Conservation (phyloP, 35 echinoderm and acorn worm genomes). For the Chiridota heheva region DNA sequence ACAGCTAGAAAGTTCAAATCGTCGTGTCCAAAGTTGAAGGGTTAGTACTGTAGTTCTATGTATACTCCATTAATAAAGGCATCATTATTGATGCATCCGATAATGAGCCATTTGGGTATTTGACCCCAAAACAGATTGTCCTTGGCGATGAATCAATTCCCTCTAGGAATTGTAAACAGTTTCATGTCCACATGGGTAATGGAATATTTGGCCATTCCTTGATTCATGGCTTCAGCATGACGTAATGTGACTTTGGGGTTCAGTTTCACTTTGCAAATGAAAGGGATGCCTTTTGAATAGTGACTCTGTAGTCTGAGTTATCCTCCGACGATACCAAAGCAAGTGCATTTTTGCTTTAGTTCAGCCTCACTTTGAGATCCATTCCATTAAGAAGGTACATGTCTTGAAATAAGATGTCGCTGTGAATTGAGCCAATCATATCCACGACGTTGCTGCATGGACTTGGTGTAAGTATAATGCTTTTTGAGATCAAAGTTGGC, state of each 20-base stretch:
- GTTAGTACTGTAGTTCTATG: too few species aligned
- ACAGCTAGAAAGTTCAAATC: conserved; percentile 50
- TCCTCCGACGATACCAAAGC: conserved; percentile 32
- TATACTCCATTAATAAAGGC: conserved; percentile 59
- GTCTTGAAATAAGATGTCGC: too few species aligned
- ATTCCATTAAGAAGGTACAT: conserved; percentile 41
- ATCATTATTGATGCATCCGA: conserved; percentile 46
- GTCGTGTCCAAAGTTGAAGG: conserved; percentile 67
- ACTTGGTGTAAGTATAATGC: neutral
- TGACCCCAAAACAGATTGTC: conserved; percentile 47
- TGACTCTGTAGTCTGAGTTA: conserved; percentile 12
- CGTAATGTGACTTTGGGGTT: conserved; percentile 1
- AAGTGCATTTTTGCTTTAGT: conserved; percentile 29
- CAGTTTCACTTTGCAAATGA: conserved; percentile 52
- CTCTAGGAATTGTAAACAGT: conserved; percentile 52
- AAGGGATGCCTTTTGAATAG: conserved; percentile 45
- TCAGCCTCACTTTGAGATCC: conserved; percentile 14
- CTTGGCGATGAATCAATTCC: conserved; percentile 37
- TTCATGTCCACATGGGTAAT: conserved; percentile 49
- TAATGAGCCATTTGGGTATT: conserved; percentile 56
- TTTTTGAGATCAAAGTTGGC: conserved; percentile 50
- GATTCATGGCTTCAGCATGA: conserved; percentile 38
- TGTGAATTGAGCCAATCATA: conserved; percentile 28
- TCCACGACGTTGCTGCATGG: conserved; percentile 17
- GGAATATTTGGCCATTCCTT: conserved; percentile 60